Conservation (phyloP, 1,140 invertebrate genomes). For the Trypoxylus dichotomus region DNA sequence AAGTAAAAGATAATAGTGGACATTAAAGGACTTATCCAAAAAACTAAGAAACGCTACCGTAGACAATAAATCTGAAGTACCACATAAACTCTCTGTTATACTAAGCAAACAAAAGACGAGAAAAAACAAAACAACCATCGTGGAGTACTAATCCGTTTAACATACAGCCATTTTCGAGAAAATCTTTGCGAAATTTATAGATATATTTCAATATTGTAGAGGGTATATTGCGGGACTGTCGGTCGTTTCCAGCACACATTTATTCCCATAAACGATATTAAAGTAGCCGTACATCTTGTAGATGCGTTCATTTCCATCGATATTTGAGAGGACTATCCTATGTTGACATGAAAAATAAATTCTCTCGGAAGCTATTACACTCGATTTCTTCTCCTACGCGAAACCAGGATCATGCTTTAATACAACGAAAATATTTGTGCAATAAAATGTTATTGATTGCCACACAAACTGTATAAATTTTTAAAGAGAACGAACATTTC, state of each 20-base stretch:
- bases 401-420: not conserved
- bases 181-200: slow-evolving; percentile 16
- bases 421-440: not conserved
- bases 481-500: not conserved
- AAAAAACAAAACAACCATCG: not conserved
- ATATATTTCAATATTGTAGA: not conserved
- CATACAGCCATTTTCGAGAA: not conserved
- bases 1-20: no score
- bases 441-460: not conserved
- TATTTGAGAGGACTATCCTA: slow-evolving; percentile 2
- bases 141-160: not conserved
- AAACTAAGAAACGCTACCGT: no score
- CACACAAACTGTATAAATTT: not conserved
- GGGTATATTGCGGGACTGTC: not conserved
- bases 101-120: no score
- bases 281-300: slow-evolving; percentile 15
- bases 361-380: not conserved
- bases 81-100: no score
- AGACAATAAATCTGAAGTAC: no score
- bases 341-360: slow-evolving; percentile 19
- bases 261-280: slow-evolving; percentile 21
- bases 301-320: slow-evolving; percentile 8
- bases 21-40: no score
- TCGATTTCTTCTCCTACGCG: not conserved
- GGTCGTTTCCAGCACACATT: slow-evolving; percentile 12